phyloP scores from a whole-genome alignment of 2,113 vertebrate species.

The Cranoglanis bouderius region DNA sequence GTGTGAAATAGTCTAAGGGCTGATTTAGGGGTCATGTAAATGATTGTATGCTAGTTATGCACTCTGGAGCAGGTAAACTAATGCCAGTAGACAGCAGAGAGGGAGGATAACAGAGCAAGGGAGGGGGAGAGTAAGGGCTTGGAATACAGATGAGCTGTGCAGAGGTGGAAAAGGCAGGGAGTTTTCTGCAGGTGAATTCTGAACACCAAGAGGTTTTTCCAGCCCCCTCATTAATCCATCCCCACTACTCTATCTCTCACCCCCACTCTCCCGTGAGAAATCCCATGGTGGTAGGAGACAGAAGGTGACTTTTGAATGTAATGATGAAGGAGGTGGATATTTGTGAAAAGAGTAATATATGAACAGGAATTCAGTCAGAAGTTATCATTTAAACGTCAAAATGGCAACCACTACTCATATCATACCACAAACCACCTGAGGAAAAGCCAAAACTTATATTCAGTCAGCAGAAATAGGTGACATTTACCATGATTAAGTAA shows the following conservation, averaged over 20 bases:
- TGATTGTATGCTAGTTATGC: slow-evolving; percentile 59
- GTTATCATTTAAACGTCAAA: not conserved
- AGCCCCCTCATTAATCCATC: slow-evolving; percentile 57
- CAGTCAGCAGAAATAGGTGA: too few species aligned
- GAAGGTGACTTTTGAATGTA: slow-evolving; percentile 67
- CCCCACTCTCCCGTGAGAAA: slow-evolving; percentile 29
- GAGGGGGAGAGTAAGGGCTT: slow-evolving; percentile 39
- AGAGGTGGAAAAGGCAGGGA: slow-evolving; percentile 49
- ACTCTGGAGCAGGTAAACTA: slow-evolving; percentile 64
- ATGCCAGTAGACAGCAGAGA: slow-evolving; percentile 64
- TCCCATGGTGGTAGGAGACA: slow-evolving; percentile 55
- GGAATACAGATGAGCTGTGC: slow-evolving; percentile 57
- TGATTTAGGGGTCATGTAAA: not conserved
- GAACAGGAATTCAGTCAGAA: slow-evolving; percentile 31
- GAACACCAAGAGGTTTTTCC: slow-evolving; percentile 65
- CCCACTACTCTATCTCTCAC: not conserved
- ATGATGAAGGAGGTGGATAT: slow-evolving; percentile 58
- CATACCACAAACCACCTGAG: not conserved
- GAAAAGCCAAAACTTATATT: not conserved
- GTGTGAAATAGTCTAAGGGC: not conserved
- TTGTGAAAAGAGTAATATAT: slow-evolving; percentile 33
- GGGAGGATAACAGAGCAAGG: slow-evolving; percentile 52
- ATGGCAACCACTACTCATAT: not conserved
- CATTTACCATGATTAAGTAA: too few species aligned
- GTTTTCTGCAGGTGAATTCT: slow-evolving; percentile 61